Percentiles rank a stretch among this genome's conserved stretches.
phyloP scores from a whole-genome alignment of 2,797 vertebrate species.

The Chelidonichthys spinosus region DNA sequence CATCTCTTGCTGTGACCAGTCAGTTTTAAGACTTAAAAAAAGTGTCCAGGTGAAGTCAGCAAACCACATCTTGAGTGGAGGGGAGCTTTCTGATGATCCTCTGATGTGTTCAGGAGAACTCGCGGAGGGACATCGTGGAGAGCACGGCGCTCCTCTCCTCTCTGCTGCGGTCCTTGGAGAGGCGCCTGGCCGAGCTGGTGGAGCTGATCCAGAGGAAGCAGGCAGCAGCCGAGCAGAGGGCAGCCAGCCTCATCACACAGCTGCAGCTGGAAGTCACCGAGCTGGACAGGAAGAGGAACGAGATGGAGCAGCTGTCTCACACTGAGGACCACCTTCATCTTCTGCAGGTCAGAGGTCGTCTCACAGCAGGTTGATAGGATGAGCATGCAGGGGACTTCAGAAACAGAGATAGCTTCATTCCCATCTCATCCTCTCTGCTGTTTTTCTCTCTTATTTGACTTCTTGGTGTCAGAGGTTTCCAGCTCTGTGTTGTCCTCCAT shows the following conservation, averaged over 20 bases:
- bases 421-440: background rate
- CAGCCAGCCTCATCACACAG: slow-evolving; percentile 61
- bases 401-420: background rate
- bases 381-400: too few relatives aligned
- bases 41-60: background rate
- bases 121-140: slow-evolving; percentile 65
- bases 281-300: slow-evolving; percentile 64
- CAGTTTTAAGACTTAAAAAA: too few relatives aligned
- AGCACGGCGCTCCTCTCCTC: slow-evolving; percentile 64
- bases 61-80: background rate
- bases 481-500: slow-evolving; percentile 40
- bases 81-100: background rate
- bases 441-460: slow-evolving; percentile 17
- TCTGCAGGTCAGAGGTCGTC: slow-evolving; percentile 66
- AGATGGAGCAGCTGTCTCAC: slow-evolving; percentile 72
- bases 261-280: slow-evolving; percentile 76
- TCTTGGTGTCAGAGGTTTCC: slow-evolving; percentile 67
- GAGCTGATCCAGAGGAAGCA: slow-evolving; percentile 71
- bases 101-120: slow-evolving; percentile 58
- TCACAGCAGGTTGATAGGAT: background rate
- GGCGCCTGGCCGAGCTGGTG: slow-evolving; percentile 59
- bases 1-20: too few relatives aligned
- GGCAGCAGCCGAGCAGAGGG: slow-evolving; percentile 65
- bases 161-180: slow-evolving; percentile 69
- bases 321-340: slow-evolving; percentile 78